Evolutionary conservation across 2,797 vertebrate species (phyloP).

Genomic region (Rhynchonycteris naso): DNA sequence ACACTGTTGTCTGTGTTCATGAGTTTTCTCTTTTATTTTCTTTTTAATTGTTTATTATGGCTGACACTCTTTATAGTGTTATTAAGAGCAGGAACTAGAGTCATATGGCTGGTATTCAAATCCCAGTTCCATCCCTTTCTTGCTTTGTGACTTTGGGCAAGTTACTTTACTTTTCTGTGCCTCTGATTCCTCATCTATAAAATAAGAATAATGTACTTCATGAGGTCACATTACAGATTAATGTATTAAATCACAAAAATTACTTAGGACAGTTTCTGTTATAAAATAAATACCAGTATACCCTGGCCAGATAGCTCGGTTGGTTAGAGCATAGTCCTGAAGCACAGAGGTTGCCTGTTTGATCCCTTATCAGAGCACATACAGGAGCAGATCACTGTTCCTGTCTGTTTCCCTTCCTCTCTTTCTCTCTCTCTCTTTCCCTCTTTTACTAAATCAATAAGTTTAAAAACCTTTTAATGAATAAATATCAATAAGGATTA

Average conservation of each 20-base stretch:
- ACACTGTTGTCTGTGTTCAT: too few species aligned
- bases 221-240: slow-evolving; percentile 11
- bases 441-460: too few species aligned
- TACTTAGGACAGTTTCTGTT: background rate
- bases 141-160: slow-evolving; percentile 25
- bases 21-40: too few species aligned
- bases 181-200: background rate
- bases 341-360: too few species aligned
- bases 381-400: too few species aligned
- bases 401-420: too few species aligned
- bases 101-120: background rate
- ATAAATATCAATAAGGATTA: background rate
- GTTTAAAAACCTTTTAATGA: background rate
- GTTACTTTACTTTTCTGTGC: slow-evolving; percentile 7
- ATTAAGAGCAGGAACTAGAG: background rate
- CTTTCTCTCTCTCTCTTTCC: too few species aligned
- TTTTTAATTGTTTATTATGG: background rate
- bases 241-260: slow-evolving; percentile 6
- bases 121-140: background rate
- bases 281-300: background rate
- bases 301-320: too few species aligned
- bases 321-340: too few species aligned
- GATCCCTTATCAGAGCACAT: too few species aligned
- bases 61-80: background rate
- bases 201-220: slow-evolving; percentile 11